Base-by-base conservation (phyloP, 2,888 invertebrate genomes). In the Macropis europaea region DNA sequence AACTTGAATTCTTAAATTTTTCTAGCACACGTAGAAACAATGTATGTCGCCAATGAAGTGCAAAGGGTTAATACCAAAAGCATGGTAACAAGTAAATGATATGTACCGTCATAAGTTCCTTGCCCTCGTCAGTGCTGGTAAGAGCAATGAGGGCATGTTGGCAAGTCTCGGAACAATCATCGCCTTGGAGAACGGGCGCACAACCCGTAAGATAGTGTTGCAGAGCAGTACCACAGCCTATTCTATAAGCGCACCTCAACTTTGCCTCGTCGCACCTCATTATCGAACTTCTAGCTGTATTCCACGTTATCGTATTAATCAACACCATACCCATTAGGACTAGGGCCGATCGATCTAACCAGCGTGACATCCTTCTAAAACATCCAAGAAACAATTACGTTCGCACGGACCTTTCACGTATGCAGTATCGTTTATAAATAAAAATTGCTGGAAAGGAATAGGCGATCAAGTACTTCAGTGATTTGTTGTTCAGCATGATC, bases 141-240 rank as follows among this genome's bases (percentile, higher is more conserved):
- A 96, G 92, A 0, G 96, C 95, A 42, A 96, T 95, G 36, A 96
- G 92, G 0, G 96, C 95, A 85, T 95, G 93, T 82, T 94, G 94
- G 88, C 96, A 96, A 53, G 92, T 91, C 83, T 94, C 93, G 0
- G 95, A 94, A 86, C 97, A 96, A 56, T 89, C 88, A 75, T 76
- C 90, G 26, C 93, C 92, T 45, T 93, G 92, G 32, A 95, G 91
- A 30, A 94, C 93, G 3, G 92, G 92, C 6, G 93, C 93, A 87
- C 96, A 97, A 81, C 94, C 93, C 73, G 93, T 90, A 89, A 95
- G 91, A 90, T 96, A 96, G 90, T 94, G 94, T 88, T 94, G 93
- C 63, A 96, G 92, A 9, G 96, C 96, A 84, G 92, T 92, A 36
- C 95, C 95, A 89, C 96, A 96, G 74, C 96, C 96, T 28, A 92